These are phyloP conservation scores for Bombus turneri DNA, from an alignment of 1,140 invertebrate species.

Conservation along the genomic window DNA sequence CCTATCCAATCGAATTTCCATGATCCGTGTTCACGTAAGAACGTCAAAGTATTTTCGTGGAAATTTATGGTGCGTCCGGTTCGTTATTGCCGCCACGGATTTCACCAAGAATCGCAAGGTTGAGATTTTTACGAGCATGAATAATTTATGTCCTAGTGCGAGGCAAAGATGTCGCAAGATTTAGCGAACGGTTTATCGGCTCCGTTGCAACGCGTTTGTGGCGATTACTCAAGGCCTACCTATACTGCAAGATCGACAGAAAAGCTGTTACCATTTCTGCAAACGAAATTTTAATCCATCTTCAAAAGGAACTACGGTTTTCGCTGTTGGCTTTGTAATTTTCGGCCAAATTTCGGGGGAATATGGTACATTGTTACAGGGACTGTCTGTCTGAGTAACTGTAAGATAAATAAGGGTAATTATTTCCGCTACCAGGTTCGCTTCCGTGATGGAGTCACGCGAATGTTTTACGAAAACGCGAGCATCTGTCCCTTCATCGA, in stretches of 20 bases:
- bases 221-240: conserved; percentile 9
- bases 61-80: conserved; percentile 30
- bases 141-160: conserved; percentile 43
- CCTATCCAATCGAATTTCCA: conserved; percentile 35
- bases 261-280: neutral
- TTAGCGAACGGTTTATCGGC: conserved; percentile 5
- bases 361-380: neutral
- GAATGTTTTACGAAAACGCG: neutral
- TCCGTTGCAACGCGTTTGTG: neutral
- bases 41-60: conserved; percentile 13
- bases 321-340: neutral
- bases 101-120: conserved; percentile 21
- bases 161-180: conserved; percentile 31
- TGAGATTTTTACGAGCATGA: conserved; percentile 41
- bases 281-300: no score
- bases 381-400: neutral
- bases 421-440: conserved; percentile 27
- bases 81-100: conserved; percentile 17
- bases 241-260: neutral
- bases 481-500: neutral
- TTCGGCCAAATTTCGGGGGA: neutral
- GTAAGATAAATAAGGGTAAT: conserved; percentile 29
- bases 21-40: conserved; percentile 11
- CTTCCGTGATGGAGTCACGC: conserved; percentile 26
- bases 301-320: neutral